Percentiles rank a stretch among this genome's conserved stretches.
Conservation (phyloP, 2,797 vertebrate species). For the Hippopotamyrus pictus region DNA sequence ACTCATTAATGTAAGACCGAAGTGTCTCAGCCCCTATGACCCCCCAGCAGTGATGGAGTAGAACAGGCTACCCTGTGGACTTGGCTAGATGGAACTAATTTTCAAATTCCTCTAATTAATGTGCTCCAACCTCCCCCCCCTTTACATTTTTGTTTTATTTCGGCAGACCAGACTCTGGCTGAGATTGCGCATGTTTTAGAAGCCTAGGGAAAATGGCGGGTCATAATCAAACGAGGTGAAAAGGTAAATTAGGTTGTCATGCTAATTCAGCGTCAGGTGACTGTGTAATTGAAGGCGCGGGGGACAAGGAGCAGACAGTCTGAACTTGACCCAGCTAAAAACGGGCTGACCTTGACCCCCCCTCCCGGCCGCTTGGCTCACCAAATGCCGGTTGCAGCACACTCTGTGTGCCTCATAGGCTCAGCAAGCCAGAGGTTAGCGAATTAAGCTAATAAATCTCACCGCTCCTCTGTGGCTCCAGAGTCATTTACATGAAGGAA, state of each 20-base stretch:
- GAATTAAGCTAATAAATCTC: conserved; percentile 66
- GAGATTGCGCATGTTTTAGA: not conserved
- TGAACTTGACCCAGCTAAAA: conserved; percentile 71
- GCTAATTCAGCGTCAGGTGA: conserved; percentile 67
- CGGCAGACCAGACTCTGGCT: conserved; percentile 26
- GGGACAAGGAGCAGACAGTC: conserved; percentile 48
- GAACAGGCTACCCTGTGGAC: conserved; percentile 36
- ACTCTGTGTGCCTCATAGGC: conserved; percentile 23
- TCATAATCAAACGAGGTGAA: conserved; percentile 50
- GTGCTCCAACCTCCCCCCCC: conserved; percentile 25
- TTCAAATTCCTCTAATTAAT: conserved; percentile 45
- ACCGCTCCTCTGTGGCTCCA: conserved; percentile 34
- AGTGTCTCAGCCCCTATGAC: conserved; percentile 25
- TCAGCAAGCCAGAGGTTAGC: conserved; percentile 44
- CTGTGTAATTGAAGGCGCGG: conserved; percentile 67
- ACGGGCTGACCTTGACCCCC: conserved; percentile 62
- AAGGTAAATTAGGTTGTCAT: conserved; percentile 67
- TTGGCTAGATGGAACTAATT: conserved; percentile 40
- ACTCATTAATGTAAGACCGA: conserved; percentile 38
- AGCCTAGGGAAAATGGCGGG: conserved; percentile 19
- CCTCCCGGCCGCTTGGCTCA: conserved; percentile 7
- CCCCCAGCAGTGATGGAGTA: conserved; percentile 29
- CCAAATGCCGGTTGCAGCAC: not conserved
- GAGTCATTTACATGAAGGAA: conserved; percentile 35
- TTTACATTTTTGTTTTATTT: conserved; percentile 38